Percentiles rank a stretch among this genome's conserved stretches.
Evolutionary conservation across 1,140 invertebrate species (phyloP).

Genomic region (Tenebrio molitor): DNA sequence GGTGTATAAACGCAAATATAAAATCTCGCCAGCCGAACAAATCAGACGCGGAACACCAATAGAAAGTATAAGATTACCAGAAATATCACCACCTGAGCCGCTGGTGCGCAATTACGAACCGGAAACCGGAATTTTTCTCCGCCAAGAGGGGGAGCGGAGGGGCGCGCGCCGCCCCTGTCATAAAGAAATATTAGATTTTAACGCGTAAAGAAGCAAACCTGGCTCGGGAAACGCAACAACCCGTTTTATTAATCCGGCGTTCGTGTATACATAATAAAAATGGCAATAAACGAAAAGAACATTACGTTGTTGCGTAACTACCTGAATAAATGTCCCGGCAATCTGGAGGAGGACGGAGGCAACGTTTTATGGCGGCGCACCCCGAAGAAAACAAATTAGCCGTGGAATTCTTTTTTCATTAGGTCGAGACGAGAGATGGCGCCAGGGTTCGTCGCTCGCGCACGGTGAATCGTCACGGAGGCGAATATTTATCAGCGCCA

Average conservation of each 20-base stretch:
- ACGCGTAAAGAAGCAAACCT: conserved; percentile 35
- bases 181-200: conserved; percentile 50
- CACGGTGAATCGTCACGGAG: too few species aligned
- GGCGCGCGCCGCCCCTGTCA: conserved; percentile 10
- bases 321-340: conserved; percentile 4
- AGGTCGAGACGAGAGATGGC: too few species aligned
- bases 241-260: conserved; percentile 46
- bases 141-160: not conserved
- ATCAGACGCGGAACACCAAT: conserved; percentile 21
- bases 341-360: conserved; percentile 2
- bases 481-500: too few species aligned
- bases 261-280: conserved; percentile 49
- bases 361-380: conserved; percentile 3
- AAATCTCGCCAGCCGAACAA: conserved; percentile 35
- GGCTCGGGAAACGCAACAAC: conserved; percentile 40
- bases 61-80: conserved; percentile 42
- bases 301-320: conserved; percentile 14
- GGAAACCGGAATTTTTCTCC: conserved; percentile 4
- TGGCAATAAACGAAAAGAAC: conserved; percentile 46
- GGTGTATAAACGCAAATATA: conserved; percentile 42
- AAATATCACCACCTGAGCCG: conserved; percentile 39
- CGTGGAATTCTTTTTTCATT: too few species aligned
- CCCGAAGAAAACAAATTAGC: too few species aligned
- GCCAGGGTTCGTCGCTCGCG: too few species aligned
- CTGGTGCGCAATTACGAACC: not conserved